phyloP scores from a whole-genome alignment of 2,113 vertebrate genomes.

The Miniopterus natalensis region DNA sequence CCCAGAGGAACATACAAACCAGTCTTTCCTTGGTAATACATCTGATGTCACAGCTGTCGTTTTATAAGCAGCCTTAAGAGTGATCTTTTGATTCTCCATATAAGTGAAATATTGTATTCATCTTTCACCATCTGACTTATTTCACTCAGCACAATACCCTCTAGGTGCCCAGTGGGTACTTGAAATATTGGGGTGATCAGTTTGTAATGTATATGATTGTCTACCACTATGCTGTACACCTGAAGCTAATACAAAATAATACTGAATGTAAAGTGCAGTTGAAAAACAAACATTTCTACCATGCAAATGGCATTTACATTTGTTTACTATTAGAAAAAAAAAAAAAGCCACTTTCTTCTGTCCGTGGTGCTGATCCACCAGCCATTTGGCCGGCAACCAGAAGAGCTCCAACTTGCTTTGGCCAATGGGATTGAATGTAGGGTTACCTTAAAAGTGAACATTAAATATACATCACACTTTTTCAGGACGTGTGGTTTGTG shows the following conservation, averaged over 20 bases:
- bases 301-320: background rate
- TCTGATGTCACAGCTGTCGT: background rate
- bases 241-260: background rate
- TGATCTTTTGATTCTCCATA: background rate
- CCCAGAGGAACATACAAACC: background rate
- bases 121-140: background rate
- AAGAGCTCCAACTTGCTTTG: background rate
- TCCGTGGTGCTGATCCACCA: constrained; percentile 73
- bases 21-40: background rate
- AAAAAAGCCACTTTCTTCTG: background rate
- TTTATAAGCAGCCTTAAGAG: background rate
- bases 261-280: background rate
- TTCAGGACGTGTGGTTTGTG: background rate
- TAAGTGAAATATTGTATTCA: background rate
- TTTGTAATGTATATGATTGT: background rate
- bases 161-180: background rate
- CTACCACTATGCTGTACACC: background rate
- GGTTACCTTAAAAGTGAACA: background rate
- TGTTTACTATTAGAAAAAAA: background rate
- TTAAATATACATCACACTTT: constrained; percentile 14
- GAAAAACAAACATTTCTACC: background rate
- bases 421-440: background rate
- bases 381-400: background rate
- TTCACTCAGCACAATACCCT: background rate
- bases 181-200: background rate